phyloP scores from a whole-genome alignment of 2,888 invertebrate species.

The Cantharis flavilabris region DNA sequence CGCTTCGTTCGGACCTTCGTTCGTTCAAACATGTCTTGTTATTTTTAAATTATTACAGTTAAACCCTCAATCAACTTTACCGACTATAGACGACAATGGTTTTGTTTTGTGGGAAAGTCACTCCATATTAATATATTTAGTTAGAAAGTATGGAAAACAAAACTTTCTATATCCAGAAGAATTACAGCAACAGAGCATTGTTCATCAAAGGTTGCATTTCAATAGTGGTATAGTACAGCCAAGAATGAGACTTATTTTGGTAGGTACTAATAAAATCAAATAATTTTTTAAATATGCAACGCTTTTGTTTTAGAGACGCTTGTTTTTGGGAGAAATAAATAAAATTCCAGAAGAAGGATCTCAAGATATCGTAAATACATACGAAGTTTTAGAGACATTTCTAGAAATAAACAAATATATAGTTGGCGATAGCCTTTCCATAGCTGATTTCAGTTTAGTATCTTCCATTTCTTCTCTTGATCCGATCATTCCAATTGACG shows the following conservation, averaged over 20 bases:
- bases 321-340: constrained; percentile 47
- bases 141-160: constrained; percentile 48
- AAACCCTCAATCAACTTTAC: constrained; percentile 63
- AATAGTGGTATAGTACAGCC: constrained; percentile 59
- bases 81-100: constrained; percentile 62
- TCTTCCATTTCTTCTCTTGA: constrained; percentile 57
- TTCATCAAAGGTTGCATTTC: constrained; percentile 62
- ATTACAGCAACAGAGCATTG: constrained; percentile 55
- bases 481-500: constrained; percentile 52
- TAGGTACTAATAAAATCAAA: constrained; percentile 53
- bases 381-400: constrained; percentile 45
- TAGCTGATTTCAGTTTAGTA: constrained; percentile 47
- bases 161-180: constrained; percentile 63
- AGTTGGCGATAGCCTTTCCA: constrained; percentile 44
- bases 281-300: background rate
- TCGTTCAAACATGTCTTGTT: no score
- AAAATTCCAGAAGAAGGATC: constrained; percentile 50
- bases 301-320: constrained; percentile 35
- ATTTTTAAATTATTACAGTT: constrained; percentile 40
- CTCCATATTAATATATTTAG: constrained; percentile 55
- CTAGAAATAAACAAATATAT: constrained; percentile 40
- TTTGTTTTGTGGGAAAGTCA: constrained; percentile 59
- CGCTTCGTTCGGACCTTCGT: no score
- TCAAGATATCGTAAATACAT: constrained; percentile 17
- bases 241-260: constrained; percentile 54